Evolutionary conservation across 2,113 vertebrate species (phyloP).

Genomic region (Hippocampus guttulatus): DNA sequence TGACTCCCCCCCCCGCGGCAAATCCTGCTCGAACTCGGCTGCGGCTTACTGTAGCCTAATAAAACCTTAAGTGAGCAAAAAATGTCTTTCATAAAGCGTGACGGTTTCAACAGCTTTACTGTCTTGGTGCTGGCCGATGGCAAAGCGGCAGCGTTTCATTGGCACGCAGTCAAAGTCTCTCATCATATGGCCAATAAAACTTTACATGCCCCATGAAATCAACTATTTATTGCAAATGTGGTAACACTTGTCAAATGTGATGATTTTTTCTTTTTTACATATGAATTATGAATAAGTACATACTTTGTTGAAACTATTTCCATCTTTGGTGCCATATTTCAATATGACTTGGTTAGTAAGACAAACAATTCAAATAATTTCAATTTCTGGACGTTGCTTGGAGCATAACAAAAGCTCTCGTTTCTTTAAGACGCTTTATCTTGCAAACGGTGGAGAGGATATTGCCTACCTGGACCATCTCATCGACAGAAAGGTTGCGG

Average conservation of each 20-base stretch:
- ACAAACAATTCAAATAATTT: neutral
- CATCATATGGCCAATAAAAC: slow-evolving; percentile 67
- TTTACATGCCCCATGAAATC: slow-evolving; percentile 62
- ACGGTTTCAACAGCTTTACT: slow-evolving; percentile 66
- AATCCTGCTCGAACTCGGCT: slow-evolving; percentile 7
- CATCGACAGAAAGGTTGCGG: slow-evolving; percentile 16
- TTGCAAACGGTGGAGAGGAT: slow-evolving; percentile 41
- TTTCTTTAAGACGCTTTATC: slow-evolving; percentile 28
- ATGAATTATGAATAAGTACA: slow-evolving; percentile 5
- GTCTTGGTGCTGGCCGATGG: slow-evolving; percentile 61
- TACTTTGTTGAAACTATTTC: slow-evolving; percentile 3
- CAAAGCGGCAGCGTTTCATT: slow-evolving; percentile 51
- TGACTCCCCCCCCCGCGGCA: slow-evolving; percentile 44
- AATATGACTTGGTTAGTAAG: neutral
- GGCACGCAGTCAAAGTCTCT: slow-evolving; percentile 53
- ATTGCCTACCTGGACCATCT: slow-evolving; percentile 60
- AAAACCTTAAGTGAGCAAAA: slow-evolving; percentile 72
- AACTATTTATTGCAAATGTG: slow-evolving; percentile 58
- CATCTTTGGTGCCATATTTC: neutral
- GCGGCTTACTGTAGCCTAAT: slow-evolving; percentile 61
- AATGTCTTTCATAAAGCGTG: slow-evolving; percentile 69
- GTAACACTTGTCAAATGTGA: slow-evolving; percentile 55
- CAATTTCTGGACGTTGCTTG: neutral
- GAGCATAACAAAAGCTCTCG: neutral
- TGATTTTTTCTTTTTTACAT: slow-evolving; percentile 32